These are phyloP conservation scores for Trididemnum miniatum DNA, from an alignment of 23 tunicate genomes.

Conservation along the genomic window DNA sequence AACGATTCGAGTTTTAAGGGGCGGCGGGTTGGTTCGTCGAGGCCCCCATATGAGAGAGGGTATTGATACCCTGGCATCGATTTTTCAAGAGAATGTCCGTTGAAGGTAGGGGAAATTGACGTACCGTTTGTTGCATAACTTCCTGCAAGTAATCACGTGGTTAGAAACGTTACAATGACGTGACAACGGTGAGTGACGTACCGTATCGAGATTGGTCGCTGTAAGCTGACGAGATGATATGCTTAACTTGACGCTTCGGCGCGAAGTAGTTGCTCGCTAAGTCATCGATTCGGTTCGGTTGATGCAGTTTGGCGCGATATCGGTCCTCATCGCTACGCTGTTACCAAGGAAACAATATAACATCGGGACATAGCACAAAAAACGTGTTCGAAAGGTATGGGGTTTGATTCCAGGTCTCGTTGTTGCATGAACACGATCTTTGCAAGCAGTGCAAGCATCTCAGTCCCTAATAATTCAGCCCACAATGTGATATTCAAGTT, in stretches of 20 bases:
- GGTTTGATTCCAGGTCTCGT: no score
- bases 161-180: not conserved
- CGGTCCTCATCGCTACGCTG: constrained; percentile 81
- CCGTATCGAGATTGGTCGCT: constrained; percentile 43
- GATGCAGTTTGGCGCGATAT: constrained; percentile 49
- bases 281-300: constrained; percentile 44
- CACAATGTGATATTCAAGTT: no score
- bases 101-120: constrained; percentile 15
- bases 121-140: not conserved
- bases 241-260: constrained; percentile 91
- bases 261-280: constrained; percentile 75
- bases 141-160: not conserved
- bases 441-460: no score
- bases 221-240: constrained; percentile 82
- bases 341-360: constrained; percentile 5
- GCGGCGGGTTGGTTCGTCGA: constrained; percentile 37
- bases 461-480: no score
- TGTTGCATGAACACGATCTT: no score
- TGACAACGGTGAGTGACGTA: not conserved
- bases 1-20: constrained; percentile 74
- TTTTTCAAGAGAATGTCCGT: constrained; percentile 21
- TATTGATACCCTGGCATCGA: not conserved
- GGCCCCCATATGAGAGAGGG: constrained; percentile 23
- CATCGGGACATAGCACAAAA: not conserved
- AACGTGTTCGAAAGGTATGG: no score